Evolutionary conservation across 2,888 invertebrate genomes (phyloP), one percentile per base, ranked within the genome.

Genomic region (Acanthosepion lycidas): DNA sequence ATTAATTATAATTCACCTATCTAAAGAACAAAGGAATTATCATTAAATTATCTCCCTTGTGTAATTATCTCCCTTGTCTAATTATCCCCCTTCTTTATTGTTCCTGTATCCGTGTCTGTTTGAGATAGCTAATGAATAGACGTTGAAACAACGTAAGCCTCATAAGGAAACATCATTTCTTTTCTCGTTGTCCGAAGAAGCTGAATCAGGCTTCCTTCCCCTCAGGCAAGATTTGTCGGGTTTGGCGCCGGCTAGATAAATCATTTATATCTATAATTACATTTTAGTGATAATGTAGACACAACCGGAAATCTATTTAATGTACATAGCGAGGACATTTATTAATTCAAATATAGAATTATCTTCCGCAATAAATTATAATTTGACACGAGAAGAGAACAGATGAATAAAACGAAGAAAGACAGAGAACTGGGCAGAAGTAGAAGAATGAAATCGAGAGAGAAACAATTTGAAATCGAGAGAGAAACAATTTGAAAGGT

Each of bases 231-330:
- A 78, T n/a, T 78, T 33, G n/a, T 28, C 3, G 12, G 18, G 78
- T 78, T 78, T 78, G n/a, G 78, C 78, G 18, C 78, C 33, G 12
- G n/a, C 12, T 15, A 78, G 78, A 78, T 78, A 78, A 78, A 78
- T 78, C 78, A 78, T 78, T 78, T 33, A 78, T 78, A 78, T 78
- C 78, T 78, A n/a, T 78, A 78, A 78, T 78, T 78, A 33, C 78
- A 78, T 78, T 78, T 78, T 78, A 78, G 78, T 78, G 78, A 78
- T 78, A n/a, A 78, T 78, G 78, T 78, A 78, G 78, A 78, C 78
- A 78, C 78, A 78, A n/a, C n/a, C 78, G 78, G 78, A 78, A 78
- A n/a, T 78, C 78, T 78, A 78, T 78, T n/a, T 78, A 78, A n/a
- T 78, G 78, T 78, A 28, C 78, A n/a, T 78, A n/a, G 78, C 78